These are phyloP conservation scores for Betta splendens DNA, from an alignment of 2,797 vertebrate species.

Conservation along the genomic window DNA sequence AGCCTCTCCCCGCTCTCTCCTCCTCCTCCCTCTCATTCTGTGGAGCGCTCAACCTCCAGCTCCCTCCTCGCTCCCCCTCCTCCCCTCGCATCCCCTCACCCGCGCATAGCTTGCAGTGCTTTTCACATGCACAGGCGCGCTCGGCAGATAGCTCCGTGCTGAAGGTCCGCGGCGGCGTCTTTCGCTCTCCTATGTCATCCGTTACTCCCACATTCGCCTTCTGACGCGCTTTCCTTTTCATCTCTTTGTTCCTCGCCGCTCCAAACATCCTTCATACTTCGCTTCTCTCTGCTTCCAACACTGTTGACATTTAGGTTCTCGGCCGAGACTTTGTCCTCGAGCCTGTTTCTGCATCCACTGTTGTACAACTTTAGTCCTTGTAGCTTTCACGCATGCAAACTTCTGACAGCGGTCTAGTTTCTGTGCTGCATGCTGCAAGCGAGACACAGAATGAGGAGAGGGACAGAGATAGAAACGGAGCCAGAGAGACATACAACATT, in stretches of 20 bases:
- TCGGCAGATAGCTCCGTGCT: slow-evolving; percentile 49
- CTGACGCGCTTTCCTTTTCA: slow-evolving; percentile 10
- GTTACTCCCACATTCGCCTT: slow-evolving; percentile 25
- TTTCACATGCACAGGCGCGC: slow-evolving; percentile 29
- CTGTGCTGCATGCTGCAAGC: background rate
- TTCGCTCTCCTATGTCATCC: slow-evolving; percentile 24
- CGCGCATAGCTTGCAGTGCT: slow-evolving; percentile 20
- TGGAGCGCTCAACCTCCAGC: slow-evolving; percentile 39
- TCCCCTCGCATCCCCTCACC: slow-evolving; percentile 8
- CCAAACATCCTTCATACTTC: slow-evolving; percentile 17
- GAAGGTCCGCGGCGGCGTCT: slow-evolving; percentile 36
- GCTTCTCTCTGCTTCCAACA: slow-evolving; percentile 5
- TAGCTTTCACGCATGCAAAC: background rate
- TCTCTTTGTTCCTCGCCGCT: slow-evolving; percentile 14
- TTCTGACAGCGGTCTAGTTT: background rate
- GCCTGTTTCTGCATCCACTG: background rate
- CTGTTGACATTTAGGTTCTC: slow-evolving; percentile 3
- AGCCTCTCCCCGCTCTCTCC: slow-evolving; percentile 41
- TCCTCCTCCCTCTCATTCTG: slow-evolving; percentile 30
- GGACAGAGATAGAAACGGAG: slow-evolving; percentile 5
- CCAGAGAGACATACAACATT: background rate
- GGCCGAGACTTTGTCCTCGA: background rate
- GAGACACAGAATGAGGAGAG: background rate
- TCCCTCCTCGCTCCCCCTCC: slow-evolving; percentile 17
- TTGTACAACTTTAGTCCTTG: background rate